Evolutionary conservation across 2,888 invertebrate genomes (phyloP).

Genomic region (Trachelus tabidus): DNA sequence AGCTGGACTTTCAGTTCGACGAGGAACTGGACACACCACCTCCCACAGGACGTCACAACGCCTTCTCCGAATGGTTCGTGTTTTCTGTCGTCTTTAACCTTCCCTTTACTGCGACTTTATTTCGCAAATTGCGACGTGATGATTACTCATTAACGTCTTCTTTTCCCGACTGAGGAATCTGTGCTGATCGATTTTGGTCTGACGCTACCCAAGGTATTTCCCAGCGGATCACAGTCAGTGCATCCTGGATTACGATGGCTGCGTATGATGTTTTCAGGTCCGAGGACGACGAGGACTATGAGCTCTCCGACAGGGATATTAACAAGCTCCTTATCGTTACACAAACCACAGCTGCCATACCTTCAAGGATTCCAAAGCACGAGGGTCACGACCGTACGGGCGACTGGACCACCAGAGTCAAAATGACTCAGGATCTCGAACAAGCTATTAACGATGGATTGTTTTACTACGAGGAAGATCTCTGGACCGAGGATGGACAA

Average conservation of each 20-base stretch:
- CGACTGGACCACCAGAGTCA: slow-evolving; percentile 88
- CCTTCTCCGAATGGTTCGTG: slow-evolving; percentile 80
- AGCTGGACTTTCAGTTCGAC: slow-evolving; percentile 96
- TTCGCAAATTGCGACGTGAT: slow-evolving; percentile 38
- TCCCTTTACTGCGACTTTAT: slow-evolving; percentile 4
- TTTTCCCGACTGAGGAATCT: slow-evolving; percentile 53
- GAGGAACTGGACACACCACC: slow-evolving; percentile 87
- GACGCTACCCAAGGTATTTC: slow-evolving; percentile 17
- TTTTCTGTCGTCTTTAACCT: slow-evolving; percentile 1
- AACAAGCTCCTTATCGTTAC: slow-evolving; percentile 96
- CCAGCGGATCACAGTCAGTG: neutral
- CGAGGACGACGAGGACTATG: slow-evolving; percentile 85
- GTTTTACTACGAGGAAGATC: slow-evolving; percentile 93
- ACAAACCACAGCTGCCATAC: slow-evolving; percentile 70
- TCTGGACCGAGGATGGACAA: slow-evolving; percentile 79
- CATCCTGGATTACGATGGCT: neutral
- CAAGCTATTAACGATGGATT: slow-evolving; percentile 98
- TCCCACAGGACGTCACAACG: slow-evolving; percentile 84
- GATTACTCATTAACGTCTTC: slow-evolving; percentile 48
- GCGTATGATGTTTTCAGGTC: slow-evolving; percentile 68
- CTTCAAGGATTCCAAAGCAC: slow-evolving; percentile 78
- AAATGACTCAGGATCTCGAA: slow-evolving; percentile 94
- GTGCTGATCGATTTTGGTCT: slow-evolving; percentile 34
- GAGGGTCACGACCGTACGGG: slow-evolving; percentile 92
- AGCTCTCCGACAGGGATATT: slow-evolving; percentile 92